Evolutionary conservation across 2,797 vertebrate species (phyloP), one percentile per base, ranked within the genome.

Genomic region (Austrolebias charrua): DNA sequence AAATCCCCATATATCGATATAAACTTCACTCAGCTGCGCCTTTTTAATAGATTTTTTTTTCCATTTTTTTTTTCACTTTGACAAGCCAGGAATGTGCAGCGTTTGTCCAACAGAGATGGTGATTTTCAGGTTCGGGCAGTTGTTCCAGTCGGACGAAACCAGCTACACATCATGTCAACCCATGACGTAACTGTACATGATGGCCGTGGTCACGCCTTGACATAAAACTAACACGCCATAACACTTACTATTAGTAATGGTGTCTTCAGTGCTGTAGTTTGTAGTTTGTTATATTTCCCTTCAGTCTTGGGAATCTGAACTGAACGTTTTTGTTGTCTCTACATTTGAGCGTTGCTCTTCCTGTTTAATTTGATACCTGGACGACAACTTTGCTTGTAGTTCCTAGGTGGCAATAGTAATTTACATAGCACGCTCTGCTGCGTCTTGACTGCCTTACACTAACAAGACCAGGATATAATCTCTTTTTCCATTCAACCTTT

Each of bases 51-150:
- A 16, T 13, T 7, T 47, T 31, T 6, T 5, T 16, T 35, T 43
- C 18, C 7, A 14, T n/a, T n/a, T n/a, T n/a, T n/a, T n/a, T 54
- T 56, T 64, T 69, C 33, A 60, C 50, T 69, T 78, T 89, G 76
- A 85, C 79, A 84, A 83, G 55, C 13, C 50, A 80, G 80, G 86
- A 90, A 91, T 92, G 86, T 86, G 71, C 69, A 68, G 60, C 82
- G 82, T 86, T 86, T 86, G 81, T 82, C 54, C 55, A 66, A 78
- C 74, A 75, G 74, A 72, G 60, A 54, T 56, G 59, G 47, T 69
- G 78, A 49, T 67, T 79, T 82, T 88, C 92, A 86, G 88, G 92
- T 93, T 89, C 71, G 87, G 82, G 82, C 59, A 78, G 91, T 92
- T 92, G 71, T 80, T 86, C 83, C 81, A 73, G 86, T 89, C 55